A percentile compares a stretch with the other conserved stretches of the same genome.
Conservation (phyloP, 2,113 vertebrate genomes). For the Anser cygnoides region DNA sequence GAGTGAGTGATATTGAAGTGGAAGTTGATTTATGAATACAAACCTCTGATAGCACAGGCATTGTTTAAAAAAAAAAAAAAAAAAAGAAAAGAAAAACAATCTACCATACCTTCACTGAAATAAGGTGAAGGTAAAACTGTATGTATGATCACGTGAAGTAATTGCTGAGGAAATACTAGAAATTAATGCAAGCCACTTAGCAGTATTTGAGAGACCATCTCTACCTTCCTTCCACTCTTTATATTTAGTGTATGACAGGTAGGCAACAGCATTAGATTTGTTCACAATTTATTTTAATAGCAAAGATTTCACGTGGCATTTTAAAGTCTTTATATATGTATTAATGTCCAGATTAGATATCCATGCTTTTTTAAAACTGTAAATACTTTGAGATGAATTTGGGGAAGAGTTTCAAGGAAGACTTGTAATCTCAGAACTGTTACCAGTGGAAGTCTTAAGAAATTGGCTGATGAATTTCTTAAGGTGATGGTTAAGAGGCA, state of each 20-base stretch:
- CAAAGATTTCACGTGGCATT: neutral
- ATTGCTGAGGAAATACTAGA: neutral
- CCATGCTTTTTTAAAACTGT: neutral
- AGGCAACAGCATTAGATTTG: neutral
- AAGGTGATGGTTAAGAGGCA: neutral
- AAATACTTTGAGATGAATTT: neutral
- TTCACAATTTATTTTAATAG: neutral
- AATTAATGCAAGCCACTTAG: neutral
- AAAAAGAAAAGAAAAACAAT: no score
- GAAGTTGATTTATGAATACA: neutral
- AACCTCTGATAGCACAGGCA: neutral
- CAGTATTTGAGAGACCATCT: neutral
- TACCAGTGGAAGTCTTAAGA: neutral
- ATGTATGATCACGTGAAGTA: neutral
- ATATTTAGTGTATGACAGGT: neutral
- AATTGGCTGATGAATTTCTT: neutral
- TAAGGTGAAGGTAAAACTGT: neutral
- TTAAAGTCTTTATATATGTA: neutral
- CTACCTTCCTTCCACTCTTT: neutral
- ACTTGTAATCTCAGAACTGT: neutral
- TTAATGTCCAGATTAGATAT: neutral
- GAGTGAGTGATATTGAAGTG: neutral
- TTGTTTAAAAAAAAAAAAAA: neutral
- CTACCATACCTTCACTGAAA: neutral
- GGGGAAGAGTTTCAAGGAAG: neutral